Evolutionary conservation across 2,113 vertebrate species (phyloP).

Genomic region (Ranitomeya variabilis): DNA sequence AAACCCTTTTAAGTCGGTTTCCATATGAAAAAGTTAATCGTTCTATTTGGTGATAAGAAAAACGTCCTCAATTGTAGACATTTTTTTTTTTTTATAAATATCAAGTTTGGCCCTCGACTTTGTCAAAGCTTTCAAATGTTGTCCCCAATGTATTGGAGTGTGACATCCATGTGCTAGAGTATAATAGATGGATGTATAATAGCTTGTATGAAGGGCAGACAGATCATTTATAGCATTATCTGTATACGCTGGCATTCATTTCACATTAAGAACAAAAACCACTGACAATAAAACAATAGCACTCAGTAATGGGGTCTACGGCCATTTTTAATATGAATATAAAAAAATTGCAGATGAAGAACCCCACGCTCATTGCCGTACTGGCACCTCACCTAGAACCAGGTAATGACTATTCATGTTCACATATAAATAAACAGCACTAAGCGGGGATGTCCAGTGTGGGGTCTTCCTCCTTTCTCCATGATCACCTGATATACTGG

Average conservation of each 20-base stretch:
- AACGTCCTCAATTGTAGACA: too few relatives aligned
- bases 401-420: not conserved
- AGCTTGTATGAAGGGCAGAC: too few relatives aligned
- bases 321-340: not conserved
- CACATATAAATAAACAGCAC: not conserved
- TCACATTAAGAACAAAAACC: not conserved
- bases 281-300: not conserved
- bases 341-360: not conserved
- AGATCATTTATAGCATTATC: not conserved
- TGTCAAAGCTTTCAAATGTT: too few relatives aligned
- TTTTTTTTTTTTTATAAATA: too few relatives aligned
- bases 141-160: too few relatives aligned
- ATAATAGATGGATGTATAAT: too few relatives aligned
- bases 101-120: too few relatives aligned
- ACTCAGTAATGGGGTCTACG: not conserved
- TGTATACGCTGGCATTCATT: not conserved
- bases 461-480: not conserved
- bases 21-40: too few relatives aligned
- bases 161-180: too few relatives aligned
- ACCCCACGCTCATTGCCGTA: not conserved
- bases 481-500: not conserved
- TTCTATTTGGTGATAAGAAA: too few relatives aligned
- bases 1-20: too few relatives aligned
- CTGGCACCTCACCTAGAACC: not conserved
- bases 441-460: not conserved